Percentiles rank a stretch among this genome's conserved stretches.
Conservation (phyloP, 2,797 vertebrate genomes). For the Leptatherina wallacei region DNA sequence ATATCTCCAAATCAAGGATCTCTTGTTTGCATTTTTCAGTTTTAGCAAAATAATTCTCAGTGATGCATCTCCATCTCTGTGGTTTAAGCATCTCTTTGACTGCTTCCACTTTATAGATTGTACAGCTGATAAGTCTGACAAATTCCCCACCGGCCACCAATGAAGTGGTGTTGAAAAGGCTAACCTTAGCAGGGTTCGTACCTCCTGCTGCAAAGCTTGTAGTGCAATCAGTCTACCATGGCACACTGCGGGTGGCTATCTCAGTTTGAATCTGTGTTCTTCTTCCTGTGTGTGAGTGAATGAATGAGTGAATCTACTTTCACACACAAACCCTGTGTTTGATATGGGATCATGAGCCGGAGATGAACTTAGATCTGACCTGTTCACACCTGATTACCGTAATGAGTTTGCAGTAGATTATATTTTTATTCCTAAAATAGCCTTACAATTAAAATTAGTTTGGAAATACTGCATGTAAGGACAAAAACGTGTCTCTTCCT, state of each 20-base stretch:
- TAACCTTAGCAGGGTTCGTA: slow-evolving; percentile 37
- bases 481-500: neutral
- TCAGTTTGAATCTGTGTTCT: slow-evolving; percentile 50
- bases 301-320: slow-evolving; percentile 43
- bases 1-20: neutral
- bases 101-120: slow-evolving; percentile 37
- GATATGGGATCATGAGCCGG: slow-evolving; percentile 25
- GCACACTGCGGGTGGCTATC: slow-evolving; percentile 66
- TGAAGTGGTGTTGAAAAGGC: slow-evolving; percentile 68
- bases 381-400: slow-evolving; percentile 3
- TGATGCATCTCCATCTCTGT: slow-evolving; percentile 8
- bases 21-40: slow-evolving; percentile 26
- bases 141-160: slow-evolving; percentile 46
- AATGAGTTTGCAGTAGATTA: neutral
- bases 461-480: neutral
- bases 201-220: slow-evolving; percentile 68
- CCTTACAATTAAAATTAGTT: neutral
- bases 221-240: slow-evolving; percentile 60
- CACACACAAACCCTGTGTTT: slow-evolving; percentile 31
- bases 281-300: slow-evolving; percentile 29
- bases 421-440: neutral
- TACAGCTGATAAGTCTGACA: slow-evolving; percentile 49
- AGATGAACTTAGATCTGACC: slow-evolving; percentile 20
- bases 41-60: neutral
- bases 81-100: slow-evolving; percentile 14